These are phyloP conservation scores for Acrobasis suavella DNA, from an alignment of 2,888 invertebrate species.

Conservation along the genomic window DNA sequence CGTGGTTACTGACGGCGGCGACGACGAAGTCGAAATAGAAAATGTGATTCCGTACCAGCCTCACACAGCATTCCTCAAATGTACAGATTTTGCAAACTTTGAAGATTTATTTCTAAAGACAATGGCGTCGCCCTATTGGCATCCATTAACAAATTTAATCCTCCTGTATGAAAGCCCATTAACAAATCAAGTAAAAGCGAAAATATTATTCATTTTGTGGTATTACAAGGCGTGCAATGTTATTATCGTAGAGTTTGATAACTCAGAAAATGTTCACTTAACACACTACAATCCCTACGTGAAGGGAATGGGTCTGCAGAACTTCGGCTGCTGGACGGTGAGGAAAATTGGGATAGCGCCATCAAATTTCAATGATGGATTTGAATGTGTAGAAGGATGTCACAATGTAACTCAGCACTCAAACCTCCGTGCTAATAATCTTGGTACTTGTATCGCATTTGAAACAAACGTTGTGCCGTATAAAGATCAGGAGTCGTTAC, in stretches of 20 bases:
- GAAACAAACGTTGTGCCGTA: constrained; percentile 37
- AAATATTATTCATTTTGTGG: constrained; percentile 53
- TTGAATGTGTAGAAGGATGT: constrained; percentile 48
- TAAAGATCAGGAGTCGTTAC: constrained; percentile 30
- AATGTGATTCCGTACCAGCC: constrained; percentile 44
- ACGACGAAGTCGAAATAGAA: constrained; percentile 40
- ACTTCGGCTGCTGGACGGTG: constrained; percentile 49
- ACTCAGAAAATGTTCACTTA: constrained; percentile 36
- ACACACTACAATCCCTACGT: constrained; percentile 48
- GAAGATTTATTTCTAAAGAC: constrained; percentile 41
- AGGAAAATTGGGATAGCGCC: constrained; percentile 45
- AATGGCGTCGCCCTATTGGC: constrained; percentile 45
- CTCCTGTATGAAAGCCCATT: constrained; percentile 40
- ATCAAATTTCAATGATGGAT: constrained; percentile 38
- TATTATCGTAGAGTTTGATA: constrained; percentile 45
- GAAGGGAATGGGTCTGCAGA: constrained; percentile 38
- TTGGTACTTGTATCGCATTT: constrained; percentile 55
- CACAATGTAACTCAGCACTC: constrained; percentile 46
- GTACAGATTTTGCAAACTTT: constrained; percentile 42
- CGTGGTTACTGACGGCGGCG: constrained; percentile 35
- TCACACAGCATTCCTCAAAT: constrained; percentile 43
- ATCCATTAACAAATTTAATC: constrained; percentile 48
- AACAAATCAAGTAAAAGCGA: constrained; percentile 37
- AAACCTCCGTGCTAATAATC: constrained; percentile 39
- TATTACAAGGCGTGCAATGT: constrained; percentile 46